Conservation (phyloP, 2,113 vertebrate species). For the Anthoscopus minutus region DNA sequence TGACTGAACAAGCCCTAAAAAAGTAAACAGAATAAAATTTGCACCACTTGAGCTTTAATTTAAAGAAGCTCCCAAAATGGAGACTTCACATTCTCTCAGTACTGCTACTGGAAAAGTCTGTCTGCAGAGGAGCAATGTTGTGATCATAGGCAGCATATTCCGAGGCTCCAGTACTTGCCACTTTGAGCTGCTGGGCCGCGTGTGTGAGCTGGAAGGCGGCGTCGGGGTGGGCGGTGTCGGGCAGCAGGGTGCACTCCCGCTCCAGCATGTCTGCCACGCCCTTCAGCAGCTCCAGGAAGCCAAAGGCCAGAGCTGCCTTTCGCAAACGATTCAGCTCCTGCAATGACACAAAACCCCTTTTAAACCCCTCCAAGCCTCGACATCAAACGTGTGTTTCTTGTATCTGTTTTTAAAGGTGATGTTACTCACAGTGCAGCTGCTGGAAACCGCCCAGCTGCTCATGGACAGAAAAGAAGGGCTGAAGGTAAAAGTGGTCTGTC, state of each 20-base stretch:
- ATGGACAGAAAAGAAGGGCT: background rate
- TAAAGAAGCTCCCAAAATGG: background rate
- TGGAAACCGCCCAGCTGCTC: background rate
- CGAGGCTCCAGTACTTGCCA: constrained; percentile 85
- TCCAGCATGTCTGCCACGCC: constrained; percentile 94
- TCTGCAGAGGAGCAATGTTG: constrained; percentile 91
- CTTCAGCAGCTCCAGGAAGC: constrained; percentile 94
- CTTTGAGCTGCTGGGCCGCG: constrained; percentile 91
- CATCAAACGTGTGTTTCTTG: background rate
- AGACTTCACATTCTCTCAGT: constrained; percentile 75
- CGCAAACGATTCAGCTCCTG: constrained; percentile 95
- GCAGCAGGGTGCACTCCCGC: constrained; percentile 91
- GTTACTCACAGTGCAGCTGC: background rate
- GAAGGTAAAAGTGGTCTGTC: background rate
- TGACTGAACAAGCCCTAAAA: background rate
- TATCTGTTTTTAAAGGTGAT: background rate
- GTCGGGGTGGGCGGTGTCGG: constrained; percentile 91
- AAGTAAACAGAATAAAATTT: background rate
- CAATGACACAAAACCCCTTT: background rate
- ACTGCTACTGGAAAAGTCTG: constrained; percentile 88
- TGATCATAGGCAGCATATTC: constrained; percentile 89
- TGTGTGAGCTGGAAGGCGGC: constrained; percentile 95
- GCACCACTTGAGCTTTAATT: background rate
- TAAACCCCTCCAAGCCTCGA: background rate
- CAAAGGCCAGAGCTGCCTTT: constrained; percentile 93